These are phyloP conservation scores for Mylabris phalerata DNA, from an alignment of 1,140 invertebrate species.

Conservation along the genomic window DNA sequence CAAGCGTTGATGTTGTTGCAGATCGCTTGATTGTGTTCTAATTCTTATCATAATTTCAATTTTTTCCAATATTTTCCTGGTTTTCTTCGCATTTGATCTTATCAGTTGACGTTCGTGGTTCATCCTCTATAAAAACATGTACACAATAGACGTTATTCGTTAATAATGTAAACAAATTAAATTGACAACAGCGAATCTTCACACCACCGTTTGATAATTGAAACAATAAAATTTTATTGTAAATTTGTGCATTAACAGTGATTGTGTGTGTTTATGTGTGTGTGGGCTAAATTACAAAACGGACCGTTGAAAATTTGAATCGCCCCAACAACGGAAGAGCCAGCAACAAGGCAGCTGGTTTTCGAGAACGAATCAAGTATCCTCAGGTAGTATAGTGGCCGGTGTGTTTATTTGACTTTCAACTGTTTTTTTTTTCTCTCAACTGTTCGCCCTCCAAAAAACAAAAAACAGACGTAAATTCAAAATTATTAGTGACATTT, in stretches of 20 bases:
- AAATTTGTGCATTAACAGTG: too few species aligned
- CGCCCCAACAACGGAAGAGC: background rate
- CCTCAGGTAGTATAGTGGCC: constrained; percentile 5
- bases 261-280: too few species aligned
- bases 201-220: too few species aligned
- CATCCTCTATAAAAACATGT: background rate
- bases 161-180: background rate
- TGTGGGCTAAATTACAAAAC: too few species aligned
- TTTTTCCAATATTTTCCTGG: too few species aligned
- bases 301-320: background rate
- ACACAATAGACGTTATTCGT: background rate
- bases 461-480: background rate
- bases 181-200: background rate
- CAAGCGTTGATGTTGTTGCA: background rate
- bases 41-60: background rate
- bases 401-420: background rate
- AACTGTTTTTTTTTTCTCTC: background rate
- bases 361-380: constrained; percentile 1
- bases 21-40: background rate
- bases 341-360: too few species aligned
- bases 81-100: too few species aligned
- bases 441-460: background rate
- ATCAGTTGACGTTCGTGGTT: too few species aligned
- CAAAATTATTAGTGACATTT: background rate
- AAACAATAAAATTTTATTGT: too few species aligned